Base-by-base conservation (phyloP, 2,797 vertebrate genomes). In the Odontamblyopus rebecca region DNA sequence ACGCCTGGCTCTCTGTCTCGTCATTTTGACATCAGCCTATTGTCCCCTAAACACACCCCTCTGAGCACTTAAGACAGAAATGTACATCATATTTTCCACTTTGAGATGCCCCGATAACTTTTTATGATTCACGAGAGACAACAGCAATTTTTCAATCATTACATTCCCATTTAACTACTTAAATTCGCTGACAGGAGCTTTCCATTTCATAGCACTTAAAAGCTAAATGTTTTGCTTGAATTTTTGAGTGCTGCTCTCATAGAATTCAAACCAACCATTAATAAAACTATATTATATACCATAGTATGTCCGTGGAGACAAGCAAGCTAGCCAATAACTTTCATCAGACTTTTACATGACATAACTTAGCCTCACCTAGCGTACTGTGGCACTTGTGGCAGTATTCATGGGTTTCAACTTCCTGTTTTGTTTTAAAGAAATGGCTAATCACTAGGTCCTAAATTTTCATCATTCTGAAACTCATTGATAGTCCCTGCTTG, bases 401-500 rank as follows among this genome's bases (percentile, higher is more conserved):
- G 59, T 48, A 48, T 48, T 48, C 13, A 48, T 48, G 44, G 11
- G 13, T 48, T 48, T 48, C 44, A 48, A 16, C 44, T 48, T 48
- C 44, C 44, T 48, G 44, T 48, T 44, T 44, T 48, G 44, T 48
- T 4, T 48, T 48, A 48, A 48, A 48, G 15, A 48, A 15, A 15
- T 48, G 12, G 15, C 44, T 48, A 48, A 48, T 48, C 44, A 48
- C 44, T 48, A 48, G 1, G 13, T 16, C 44, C 44, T 48, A 48
- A 48, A 15, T 48, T 48, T 48, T 48, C 44, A 48, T 48, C 44
- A 48, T 48, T 48, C 11, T 48, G 44, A 48, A 48, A 4, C 13
- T 15, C 44, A 15, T 9, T 38, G 35, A n/a, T 65, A 69, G 72
- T 82, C 85, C 78, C 66, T 65, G 63, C 26, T 68, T 26, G 26